Percentiles rank a stretch among this genome's conserved stretches.
Conservation (phyloP, 2,113 vertebrate genomes). For the Mesitornis unicolor region DNA sequence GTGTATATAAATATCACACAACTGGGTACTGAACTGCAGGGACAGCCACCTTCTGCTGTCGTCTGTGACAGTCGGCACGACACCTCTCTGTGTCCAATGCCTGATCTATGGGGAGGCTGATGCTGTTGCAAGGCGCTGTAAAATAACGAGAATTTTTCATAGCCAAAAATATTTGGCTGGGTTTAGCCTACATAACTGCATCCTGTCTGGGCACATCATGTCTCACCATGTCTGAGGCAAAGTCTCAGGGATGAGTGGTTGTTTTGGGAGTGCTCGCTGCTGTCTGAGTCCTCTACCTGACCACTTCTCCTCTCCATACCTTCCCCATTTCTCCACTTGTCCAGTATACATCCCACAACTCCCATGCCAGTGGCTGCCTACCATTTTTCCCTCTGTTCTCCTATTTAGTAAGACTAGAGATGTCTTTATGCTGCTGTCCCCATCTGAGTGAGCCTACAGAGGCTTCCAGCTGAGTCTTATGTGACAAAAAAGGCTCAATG, state of each 20-base stretch:
- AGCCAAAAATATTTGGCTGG: background rate
- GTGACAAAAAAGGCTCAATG: no score
- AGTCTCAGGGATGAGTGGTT: background rate
- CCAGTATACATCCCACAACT: background rate
- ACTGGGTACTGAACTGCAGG: background rate
- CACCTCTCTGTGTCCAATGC: background rate
- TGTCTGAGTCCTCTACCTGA: background rate
- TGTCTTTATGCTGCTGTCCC: background rate
- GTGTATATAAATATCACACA: background rate
- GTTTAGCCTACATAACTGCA: background rate
- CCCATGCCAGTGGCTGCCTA: background rate
- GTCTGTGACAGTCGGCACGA: background rate
- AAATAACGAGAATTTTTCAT: background rate
- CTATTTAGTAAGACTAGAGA: background rate
- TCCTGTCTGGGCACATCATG: background rate
- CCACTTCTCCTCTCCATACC: background rate
- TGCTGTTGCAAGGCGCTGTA: background rate
- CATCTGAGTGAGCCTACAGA: background rate
- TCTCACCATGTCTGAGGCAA: background rate
- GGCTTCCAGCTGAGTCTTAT: background rate
- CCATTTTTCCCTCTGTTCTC: background rate
- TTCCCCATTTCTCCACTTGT: rapidly evolving
- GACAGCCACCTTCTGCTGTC: background rate
- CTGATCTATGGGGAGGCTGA: background rate
- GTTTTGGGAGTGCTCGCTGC: background rate